Evolutionary conservation across 2,797 vertebrate genomes (phyloP).

Genomic region (Lophotriccus pileatus): DNA sequence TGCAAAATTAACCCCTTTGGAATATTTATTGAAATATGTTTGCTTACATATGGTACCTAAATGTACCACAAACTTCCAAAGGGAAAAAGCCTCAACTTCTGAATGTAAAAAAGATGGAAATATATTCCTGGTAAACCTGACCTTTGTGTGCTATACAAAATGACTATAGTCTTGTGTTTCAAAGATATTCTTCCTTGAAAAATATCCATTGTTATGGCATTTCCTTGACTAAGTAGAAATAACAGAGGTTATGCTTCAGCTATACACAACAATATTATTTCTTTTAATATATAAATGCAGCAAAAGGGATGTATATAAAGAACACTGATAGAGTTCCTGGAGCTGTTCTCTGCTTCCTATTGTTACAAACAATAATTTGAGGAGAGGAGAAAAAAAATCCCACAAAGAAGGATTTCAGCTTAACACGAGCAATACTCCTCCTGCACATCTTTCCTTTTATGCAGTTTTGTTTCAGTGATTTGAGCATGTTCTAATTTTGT

Average conservation of each 20-base stretch:
- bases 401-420: constrained; percentile 67
- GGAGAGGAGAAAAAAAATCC: constrained; percentile 52
- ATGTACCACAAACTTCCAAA: constrained; percentile 8
- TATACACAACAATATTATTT: constrained; percentile 56
- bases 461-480: constrained; percentile 79
- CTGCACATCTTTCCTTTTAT: constrained; percentile 71
- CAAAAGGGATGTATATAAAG: constrained; percentile 45
- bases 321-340: constrained; percentile 23
- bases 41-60: constrained; percentile 16
- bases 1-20: not conserved
- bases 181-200: constrained; percentile 40
- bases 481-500: constrained; percentile 83
- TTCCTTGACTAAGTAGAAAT: constrained; percentile 51
- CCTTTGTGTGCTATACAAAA: not conserved
- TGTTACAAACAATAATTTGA: constrained; percentile 58
- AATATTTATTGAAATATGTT: not conserved
- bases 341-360: constrained; percentile 50
- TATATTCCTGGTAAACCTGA: constrained; percentile 19
- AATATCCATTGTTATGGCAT: constrained; percentile 34
- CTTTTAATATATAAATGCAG: constrained; percentile 61
- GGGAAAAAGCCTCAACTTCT: not conserved
- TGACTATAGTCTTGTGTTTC: constrained; percentile 18
- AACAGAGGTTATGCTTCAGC: constrained; percentile 43
- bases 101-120: constrained; percentile 46
- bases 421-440: constrained; percentile 58